A percentile compares a stretch with the other conserved stretches of the same genome.
phyloP scores from a whole-genome alignment of 2,888 invertebrate genomes.

The Leucania comma region DNA sequence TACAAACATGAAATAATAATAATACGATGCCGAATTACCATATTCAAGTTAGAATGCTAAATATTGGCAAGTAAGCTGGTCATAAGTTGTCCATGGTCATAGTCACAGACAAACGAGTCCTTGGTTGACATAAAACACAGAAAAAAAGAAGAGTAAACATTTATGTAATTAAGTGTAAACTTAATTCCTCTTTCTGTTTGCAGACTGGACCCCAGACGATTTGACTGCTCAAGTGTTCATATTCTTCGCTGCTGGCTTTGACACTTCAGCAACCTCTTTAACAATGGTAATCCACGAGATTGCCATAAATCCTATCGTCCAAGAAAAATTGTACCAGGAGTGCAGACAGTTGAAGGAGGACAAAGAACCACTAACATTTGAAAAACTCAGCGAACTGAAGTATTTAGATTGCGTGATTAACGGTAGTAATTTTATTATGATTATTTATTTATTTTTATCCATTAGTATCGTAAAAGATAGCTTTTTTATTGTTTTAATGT shows the following conservation, averaged over 20 bases:
- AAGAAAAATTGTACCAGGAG: constrained; percentile 83
- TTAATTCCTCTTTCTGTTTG: constrained; percentile 36
- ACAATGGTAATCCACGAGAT: constrained; percentile 83
- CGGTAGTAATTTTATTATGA: constrained; percentile 67
- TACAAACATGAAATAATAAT: no score
- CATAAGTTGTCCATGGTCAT: background rate
- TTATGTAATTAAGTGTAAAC: no score
- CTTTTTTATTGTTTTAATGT: background rate
- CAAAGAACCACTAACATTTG: constrained; percentile 70
- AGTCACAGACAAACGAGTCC: background rate
- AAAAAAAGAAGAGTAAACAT: no score
- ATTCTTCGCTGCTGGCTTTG: constrained; percentile 87
- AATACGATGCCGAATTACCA: no score
- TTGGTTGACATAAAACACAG: no score
- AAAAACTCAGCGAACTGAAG: constrained; percentile 75
- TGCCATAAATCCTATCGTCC: constrained; percentile 81
- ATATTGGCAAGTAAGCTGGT: background rate
- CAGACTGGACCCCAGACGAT: constrained; percentile 83
- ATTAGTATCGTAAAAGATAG: background rate
- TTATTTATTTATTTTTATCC: no score
- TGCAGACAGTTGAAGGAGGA: constrained; percentile 71
- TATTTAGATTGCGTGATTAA: constrained; percentile 82
- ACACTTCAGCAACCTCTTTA: constrained; percentile 81
- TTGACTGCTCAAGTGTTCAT: constrained; percentile 84
- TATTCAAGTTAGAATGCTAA: background rate